These are phyloP conservation scores for Polyommatus icarus DNA, from an alignment of 2,888 invertebrate species.

Conservation along the genomic window DNA sequence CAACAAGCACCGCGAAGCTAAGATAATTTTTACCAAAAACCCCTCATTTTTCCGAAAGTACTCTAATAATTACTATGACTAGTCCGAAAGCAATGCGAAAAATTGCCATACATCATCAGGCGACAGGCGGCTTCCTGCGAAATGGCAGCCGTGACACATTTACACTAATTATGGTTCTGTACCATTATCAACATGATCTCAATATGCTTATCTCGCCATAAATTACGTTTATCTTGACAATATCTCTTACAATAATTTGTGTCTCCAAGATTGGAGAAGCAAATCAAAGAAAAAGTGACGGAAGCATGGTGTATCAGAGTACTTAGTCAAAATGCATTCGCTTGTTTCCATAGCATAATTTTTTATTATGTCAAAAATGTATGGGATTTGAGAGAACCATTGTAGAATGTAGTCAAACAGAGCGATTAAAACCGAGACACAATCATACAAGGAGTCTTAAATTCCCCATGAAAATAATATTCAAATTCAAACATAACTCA, in stretches of 20 bases:
- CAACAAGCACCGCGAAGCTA: no score
- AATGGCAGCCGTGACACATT: slow-evolving; percentile 50
- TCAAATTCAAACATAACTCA: background rate
- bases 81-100: background rate
- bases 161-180: slow-evolving; percentile 32
- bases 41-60: background rate
- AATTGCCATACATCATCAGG: background rate
- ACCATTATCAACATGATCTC: slow-evolving; percentile 46
- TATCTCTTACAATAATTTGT: slow-evolving; percentile 65
- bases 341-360: no score
- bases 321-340: no score
- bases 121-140: slow-evolving; percentile 29
- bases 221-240: slow-evolving; percentile 75
- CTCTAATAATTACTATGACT: slow-evolving; percentile 11
- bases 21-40: background rate
- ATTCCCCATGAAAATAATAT: no score
- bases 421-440: no score
- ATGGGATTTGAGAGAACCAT: no score
- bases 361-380: no score
- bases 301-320: no score
- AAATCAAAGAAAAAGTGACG: background rate
- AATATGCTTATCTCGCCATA: slow-evolving; percentile 63
- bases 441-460: no score
- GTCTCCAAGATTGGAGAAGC: slow-evolving; percentile 34
- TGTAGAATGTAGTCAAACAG: no score